phyloP scores from a whole-genome alignment of 23 tunicate species.

The Trididemnum nubilum region DNA sequence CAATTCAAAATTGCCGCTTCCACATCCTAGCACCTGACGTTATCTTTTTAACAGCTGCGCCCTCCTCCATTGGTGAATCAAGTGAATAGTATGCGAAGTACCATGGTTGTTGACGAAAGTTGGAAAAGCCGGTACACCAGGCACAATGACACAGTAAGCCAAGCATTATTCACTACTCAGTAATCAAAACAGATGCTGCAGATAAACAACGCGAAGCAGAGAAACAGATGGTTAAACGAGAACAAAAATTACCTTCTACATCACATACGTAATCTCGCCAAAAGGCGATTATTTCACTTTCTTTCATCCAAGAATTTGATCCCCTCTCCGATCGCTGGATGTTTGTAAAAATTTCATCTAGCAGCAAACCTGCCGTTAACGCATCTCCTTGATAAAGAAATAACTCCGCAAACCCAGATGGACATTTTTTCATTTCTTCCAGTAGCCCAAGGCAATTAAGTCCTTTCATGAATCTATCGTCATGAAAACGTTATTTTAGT shows the following conservation, averaged over 20 bases:
- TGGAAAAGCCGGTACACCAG: not conserved
- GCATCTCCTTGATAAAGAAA: slow-evolving; percentile 3
- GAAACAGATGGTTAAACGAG: not conserved
- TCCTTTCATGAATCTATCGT: not conserved
- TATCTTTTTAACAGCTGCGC: not conserved
- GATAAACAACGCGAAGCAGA: not conserved
- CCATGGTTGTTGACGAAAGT: not conserved
- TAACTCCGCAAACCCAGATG: slow-evolving; percentile 1
- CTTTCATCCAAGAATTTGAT: not conserved
- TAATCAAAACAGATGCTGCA: not conserved
- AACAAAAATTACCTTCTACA: slow-evolving; percentile 33
- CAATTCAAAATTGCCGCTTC: no score
- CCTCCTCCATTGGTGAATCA: not conserved
- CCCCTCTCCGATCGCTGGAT: slow-evolving; percentile 16
- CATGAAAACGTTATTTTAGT: not conserved
- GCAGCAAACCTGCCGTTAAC: not conserved
- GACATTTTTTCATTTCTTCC: not conserved
- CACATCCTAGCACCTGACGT: no score
- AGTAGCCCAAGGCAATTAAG: slow-evolving; percentile 8
- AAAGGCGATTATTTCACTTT: slow-evolving; percentile 16
- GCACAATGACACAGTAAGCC: not conserved
- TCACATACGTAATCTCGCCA: slow-evolving; percentile 40
- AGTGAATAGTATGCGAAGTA: not conserved
- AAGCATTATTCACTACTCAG: not conserved
- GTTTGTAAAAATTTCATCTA: slow-evolving; percentile 13